A percentile compares a stretch with the other conserved stretches of the same genome.
Conservation (phyloP, 2,888 invertebrate species). For the Philhelius pedissequus region DNA sequence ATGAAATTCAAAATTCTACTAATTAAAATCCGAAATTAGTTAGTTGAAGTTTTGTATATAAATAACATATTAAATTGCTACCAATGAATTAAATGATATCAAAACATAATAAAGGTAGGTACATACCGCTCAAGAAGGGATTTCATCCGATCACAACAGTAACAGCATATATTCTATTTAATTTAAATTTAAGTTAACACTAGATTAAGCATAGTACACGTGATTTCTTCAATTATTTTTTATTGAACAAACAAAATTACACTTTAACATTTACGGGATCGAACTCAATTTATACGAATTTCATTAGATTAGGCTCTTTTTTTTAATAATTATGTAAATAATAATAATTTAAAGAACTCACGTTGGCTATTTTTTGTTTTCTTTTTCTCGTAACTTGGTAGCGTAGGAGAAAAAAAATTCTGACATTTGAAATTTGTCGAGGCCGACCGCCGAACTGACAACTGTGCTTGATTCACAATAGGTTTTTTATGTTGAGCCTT, state of each 20-base stretch:
- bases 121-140: background rate
- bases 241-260: background rate
- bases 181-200: too few species aligned
- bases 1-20: too few species aligned
- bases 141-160: too few species aligned
- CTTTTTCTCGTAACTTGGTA: background rate
- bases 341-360: background rate
- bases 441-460: too few species aligned
- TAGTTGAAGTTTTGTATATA: too few species aligned
- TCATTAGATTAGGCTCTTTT: too few species aligned
- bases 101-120: background rate
- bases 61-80: too few species aligned
- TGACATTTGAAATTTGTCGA: background rate
- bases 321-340: background rate
- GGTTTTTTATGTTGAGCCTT: too few species aligned
- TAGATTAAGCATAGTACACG: too few species aligned
- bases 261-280: background rate
- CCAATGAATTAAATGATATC: background rate
- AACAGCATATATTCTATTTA: too few species aligned
- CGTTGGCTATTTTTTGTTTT: background rate
- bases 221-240: too few species aligned
- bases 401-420: background rate
- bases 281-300: background rate
- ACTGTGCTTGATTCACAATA: background rate
- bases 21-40: too few species aligned